Conservation (phyloP, 2,888 invertebrate genomes). For the Xanthostigma xanthostigma region DNA sequence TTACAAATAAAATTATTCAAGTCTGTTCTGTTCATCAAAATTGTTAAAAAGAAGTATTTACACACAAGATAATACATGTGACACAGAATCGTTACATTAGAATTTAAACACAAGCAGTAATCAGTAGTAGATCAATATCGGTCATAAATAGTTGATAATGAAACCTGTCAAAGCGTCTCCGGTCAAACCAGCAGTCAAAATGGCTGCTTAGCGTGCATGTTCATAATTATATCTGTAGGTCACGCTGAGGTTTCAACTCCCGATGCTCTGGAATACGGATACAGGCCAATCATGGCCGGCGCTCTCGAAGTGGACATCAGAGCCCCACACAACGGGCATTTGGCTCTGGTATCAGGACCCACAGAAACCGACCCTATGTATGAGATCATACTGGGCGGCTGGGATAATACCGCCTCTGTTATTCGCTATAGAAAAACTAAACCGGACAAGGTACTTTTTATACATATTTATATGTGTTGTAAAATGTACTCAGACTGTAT, state of each 20-base stretch:
- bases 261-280: conserved; percentile 42
- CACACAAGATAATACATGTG: too few species aligned
- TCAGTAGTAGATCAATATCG: too few species aligned
- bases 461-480: conserved; percentile 1
- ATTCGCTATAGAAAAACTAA: conserved; percentile 45
- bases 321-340: conserved; percentile 48
- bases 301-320: conserved; percentile 39
- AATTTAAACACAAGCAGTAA: too few species aligned
- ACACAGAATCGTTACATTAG: too few species aligned
- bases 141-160: too few species aligned
- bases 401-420: conserved; percentile 49
- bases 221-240: conserved; percentile 27
- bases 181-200: not conserved
- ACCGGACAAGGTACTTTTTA: conserved; percentile 44
- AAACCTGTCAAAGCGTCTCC: too few species aligned
- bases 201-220: not conserved
- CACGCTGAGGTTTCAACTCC: conserved; percentile 37
- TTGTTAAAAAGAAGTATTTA: too few species aligned
- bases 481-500: too few species aligned
- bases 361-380: conserved; percentile 45
- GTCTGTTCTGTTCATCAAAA: too few species aligned
- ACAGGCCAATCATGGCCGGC: conserved; percentile 38
- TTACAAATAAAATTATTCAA: too few species aligned
- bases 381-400: conserved; percentile 52
- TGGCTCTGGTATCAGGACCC: conserved; percentile 39